phyloP scores from a whole-genome alignment of 2,797 vertebrate genomes.

The Platyrinchus mystaceus region DNA sequence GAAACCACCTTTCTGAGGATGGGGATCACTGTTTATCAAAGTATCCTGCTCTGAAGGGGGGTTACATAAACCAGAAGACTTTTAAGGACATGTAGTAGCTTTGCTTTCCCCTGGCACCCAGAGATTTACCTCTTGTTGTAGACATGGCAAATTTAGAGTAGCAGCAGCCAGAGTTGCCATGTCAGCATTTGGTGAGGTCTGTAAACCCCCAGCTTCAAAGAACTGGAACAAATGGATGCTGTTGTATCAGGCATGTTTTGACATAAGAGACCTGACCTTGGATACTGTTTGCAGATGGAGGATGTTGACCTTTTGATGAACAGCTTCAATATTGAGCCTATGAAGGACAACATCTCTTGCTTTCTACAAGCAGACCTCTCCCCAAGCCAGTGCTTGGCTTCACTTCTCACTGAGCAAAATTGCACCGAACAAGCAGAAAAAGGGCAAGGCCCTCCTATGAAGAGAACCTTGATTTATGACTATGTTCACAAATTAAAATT shows the following conservation, averaged over 20 bases:
- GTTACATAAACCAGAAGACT: neutral
- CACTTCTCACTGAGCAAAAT: neutral
- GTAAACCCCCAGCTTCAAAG: neutral
- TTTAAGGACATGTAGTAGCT: neutral
- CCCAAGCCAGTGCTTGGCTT: neutral
- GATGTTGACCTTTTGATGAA: neutral
- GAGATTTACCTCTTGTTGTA: neutral
- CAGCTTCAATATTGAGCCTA: neutral
- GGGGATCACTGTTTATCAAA: neutral
- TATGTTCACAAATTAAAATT: conserved; percentile 15
- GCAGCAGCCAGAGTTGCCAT: neutral
- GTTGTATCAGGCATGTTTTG: neutral
- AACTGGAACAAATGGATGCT: neutral
- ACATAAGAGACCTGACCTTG: conserved; percentile 8
- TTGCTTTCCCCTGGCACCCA: neutral
- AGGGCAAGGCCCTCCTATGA: neutral
- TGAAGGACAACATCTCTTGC: neutral
- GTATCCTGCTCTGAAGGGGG: neutral
- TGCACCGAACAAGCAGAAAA: neutral
- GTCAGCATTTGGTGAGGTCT: neutral
- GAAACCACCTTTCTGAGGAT: neutral
- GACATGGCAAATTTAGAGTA: neutral
- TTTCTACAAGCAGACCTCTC: neutral
- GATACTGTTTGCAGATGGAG: conserved; percentile 16
- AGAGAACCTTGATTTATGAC: conserved; percentile 39